Base-by-base conservation (phyloP, 2,113 vertebrate species). In the Alexandromys fortis region DNA sequence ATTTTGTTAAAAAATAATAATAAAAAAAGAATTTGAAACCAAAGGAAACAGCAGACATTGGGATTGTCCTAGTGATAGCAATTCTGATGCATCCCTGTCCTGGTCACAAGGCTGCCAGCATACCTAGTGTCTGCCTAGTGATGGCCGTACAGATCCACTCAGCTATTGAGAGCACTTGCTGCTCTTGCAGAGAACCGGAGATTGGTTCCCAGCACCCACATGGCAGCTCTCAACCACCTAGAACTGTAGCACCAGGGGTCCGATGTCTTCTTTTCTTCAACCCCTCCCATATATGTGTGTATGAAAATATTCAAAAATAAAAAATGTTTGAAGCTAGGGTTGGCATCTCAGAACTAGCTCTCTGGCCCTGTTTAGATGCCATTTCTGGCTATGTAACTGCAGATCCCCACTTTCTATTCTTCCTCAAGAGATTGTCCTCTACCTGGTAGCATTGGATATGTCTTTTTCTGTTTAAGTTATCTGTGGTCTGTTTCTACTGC, bases 201-300 rank as follows among this genome's bases (percentile, higher is more conserved):
- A 7, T 45, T 6, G 3, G 11, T 45, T 76, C 24, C 73, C 24
- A 45, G 14, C 21, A 38, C 42, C 42, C 42, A 45, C 24, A 14
- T 49, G 75, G 26, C 75, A 28, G 30, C 30, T 78, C 17, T 33
- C 16, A 35, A 33, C 47, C 76, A 30, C 42, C 26, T 49, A 78
- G 16, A 52, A 33, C 45, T 47, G 42, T 14, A 76, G 75, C 75
- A 75, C 7, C 12, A 49, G 45, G 76, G 76, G 76, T 33, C 76
- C 1, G 28, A 30, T 78, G 45, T 3, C 28, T 19, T 42, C 58
- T 58, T 33, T 78, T 78, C n/a, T 77, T 49, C 3, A 78, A 28
- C 45, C 3, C 3, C 16, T 58, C 14, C 14, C 0, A 0, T 67
- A 0, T 67, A 12, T 67, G 10, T 19, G 55, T 58, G 55, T 58